A percentile compares a stretch with the other conserved stretches of the same genome.
Evolutionary conservation across 2,888 invertebrate species (phyloP).

Genomic region (Caenorhabditis sp.): DNA sequence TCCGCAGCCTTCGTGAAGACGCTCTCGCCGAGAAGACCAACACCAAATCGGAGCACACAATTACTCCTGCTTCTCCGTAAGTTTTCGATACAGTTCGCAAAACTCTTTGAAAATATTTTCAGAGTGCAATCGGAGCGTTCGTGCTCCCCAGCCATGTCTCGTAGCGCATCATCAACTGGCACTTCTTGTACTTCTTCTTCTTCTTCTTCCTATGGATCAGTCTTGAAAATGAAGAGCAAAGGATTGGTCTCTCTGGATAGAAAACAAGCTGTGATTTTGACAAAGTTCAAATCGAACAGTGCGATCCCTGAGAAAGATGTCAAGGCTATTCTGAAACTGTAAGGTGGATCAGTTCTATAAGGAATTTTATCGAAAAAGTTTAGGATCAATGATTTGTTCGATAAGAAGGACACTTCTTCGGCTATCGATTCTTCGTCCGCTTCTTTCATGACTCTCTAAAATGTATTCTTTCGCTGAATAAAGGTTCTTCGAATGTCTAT

Average conservation of each 20-base stretch:
- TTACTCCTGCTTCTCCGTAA: not conserved
- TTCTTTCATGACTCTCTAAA: not conserved
- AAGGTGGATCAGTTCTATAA: not conserved
- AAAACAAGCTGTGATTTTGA: conserved; percentile 6
- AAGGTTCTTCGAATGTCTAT: too few relatives aligned
- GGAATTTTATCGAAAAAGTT: not conserved
- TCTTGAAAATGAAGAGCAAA: not conserved
- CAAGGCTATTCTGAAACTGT: not conserved
- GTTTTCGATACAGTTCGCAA: too few relatives aligned
- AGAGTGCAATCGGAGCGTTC: not conserved
- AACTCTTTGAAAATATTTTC: not conserved
- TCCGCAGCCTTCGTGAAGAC: not conserved
- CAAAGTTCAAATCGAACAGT: not conserved
- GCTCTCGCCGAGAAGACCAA: not conserved
- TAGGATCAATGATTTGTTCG: not conserved
- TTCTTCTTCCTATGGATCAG: not conserved
- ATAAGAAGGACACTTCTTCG: not conserved
- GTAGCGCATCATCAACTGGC: not conserved
- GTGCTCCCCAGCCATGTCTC: conserved; percentile 2
- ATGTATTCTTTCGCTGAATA: too few relatives aligned
- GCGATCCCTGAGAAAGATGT: not conserved
- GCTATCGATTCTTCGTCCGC: not conserved
- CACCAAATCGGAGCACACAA: not conserved
- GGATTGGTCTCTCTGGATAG: not conserved
- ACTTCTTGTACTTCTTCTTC: not conserved